Conservation (phyloP, 2,888 invertebrate species). For the Fragum whitleyi region DNA sequence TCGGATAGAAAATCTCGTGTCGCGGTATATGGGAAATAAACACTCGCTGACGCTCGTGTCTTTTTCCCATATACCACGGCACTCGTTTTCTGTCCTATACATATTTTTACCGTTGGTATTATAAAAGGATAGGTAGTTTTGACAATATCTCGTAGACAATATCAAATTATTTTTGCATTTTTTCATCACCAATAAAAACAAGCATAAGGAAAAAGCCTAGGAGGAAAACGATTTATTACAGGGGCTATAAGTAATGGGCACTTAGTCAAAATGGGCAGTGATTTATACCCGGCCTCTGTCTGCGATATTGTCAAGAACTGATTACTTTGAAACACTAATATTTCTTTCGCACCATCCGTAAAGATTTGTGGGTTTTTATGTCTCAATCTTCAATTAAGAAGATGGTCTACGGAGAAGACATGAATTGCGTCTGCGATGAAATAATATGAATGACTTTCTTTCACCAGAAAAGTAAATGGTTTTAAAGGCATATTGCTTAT, state of each 20-base stretch:
- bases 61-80: too few species aligned
- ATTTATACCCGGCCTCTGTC: conserved; percentile 6
- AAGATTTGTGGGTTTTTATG: conserved; percentile 20
- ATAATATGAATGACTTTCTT: neutral
- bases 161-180: too few species aligned
- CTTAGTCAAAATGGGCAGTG: conserved; percentile 18
- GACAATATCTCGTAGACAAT: too few species aligned
- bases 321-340: conserved; percentile 22
- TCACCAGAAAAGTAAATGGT: neutral
- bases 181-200: too few species aligned
- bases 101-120: too few species aligned
- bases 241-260: conserved; percentile 12
- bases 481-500: too few species aligned
- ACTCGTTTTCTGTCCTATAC: too few species aligned
- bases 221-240: neutral
- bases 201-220: neutral
- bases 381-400: conserved; percentile 7
- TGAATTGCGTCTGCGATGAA: conserved; percentile 1
- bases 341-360: conserved; percentile 13
- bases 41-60: too few species aligned
- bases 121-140: too few species aligned
- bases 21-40: too few species aligned
- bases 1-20: too few species aligned
- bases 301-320: conserved; percentile 25
- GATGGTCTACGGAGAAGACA: conserved; percentile 3